Evolutionary conservation across 1,140 invertebrate genomes (phyloP).

Genomic region (Drosophila nannoptera): DNA sequence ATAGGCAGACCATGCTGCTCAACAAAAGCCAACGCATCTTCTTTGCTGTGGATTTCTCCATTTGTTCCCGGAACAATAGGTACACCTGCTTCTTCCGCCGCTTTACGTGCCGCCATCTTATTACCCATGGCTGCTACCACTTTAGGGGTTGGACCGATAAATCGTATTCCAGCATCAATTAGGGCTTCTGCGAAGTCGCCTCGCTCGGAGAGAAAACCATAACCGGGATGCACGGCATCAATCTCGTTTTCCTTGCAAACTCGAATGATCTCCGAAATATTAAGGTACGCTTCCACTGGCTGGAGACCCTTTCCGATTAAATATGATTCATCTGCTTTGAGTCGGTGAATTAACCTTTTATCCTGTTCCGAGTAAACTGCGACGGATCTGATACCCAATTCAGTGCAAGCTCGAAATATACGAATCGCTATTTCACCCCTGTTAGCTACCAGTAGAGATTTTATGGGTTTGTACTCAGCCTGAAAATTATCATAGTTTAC

Average conservation of each 20-base stretch:
- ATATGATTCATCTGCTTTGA: conserved; percentile 99
- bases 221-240: conserved; percentile 99
- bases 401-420: conserved; percentile 98
- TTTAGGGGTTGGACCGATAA: conserved; percentile 96
- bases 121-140: conserved; percentile 99
- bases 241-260: conserved; percentile 97
- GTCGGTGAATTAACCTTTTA: conserved; percentile 97
- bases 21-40: conserved; percentile 95
- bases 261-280: conserved; percentile 97
- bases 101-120: conserved; percentile 92
- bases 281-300: conserved; percentile 98
- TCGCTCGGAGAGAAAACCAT: conserved; percentile 98
- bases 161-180: conserved; percentile 93
- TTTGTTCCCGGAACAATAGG: conserved; percentile 94
- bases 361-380: conserved; percentile 99
- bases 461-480: conserved; percentile 91
- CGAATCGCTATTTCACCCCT: conserved; percentile 99
- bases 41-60: conserved; percentile 91
- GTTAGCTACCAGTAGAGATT: conserved; percentile 95
- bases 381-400: conserved; percentile 97
- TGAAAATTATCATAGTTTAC: conserved; percentile 10
- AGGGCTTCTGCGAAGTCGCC: conserved; percentile 98
- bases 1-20: conserved; percentile 96
- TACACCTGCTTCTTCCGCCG: conserved; percentile 93
- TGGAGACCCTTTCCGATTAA: conserved; percentile 96